Percentiles rank a stretch among this genome's conserved stretches.
phyloP scores from a whole-genome alignment of 2,888 invertebrate genomes.

The Thalpophila matura region DNA sequence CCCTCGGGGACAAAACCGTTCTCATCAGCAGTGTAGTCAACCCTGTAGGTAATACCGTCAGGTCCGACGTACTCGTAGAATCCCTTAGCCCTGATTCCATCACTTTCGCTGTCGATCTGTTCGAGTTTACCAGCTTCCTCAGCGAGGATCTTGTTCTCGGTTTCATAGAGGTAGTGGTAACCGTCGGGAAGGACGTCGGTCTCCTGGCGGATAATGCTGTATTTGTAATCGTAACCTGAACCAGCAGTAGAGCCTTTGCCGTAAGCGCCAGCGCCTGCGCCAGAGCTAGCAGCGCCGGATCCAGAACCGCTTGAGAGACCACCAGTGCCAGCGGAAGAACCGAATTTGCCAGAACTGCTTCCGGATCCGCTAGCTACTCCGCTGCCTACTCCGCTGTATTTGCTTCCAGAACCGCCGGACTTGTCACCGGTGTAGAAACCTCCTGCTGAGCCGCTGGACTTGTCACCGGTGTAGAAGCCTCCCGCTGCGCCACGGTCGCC shows the following conservation, averaged over 20 bases:
- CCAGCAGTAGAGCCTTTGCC: constrained; percentile 36
- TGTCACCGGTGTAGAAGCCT: constrained; percentile 66
- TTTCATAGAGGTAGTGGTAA: constrained; percentile 87
- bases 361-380: constrained; percentile 14
- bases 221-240: constrained; percentile 79
- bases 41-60: constrained; percentile 86
- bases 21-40: constrained; percentile 87
- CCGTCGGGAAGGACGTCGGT: constrained; percentile 78
- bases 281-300: constrained; percentile 50
- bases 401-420: constrained; percentile 40
- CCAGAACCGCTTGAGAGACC: constrained; percentile 5
- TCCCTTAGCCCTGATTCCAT: constrained; percentile 80
- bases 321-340: background rate
- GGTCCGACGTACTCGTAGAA: constrained; percentile 85
- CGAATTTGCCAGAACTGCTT: background rate
- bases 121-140: constrained; percentile 85
- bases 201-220: constrained; percentile 85
- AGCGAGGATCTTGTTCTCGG: constrained; percentile 87
- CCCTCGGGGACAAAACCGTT: constrained; percentile 83
- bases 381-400: constrained; percentile 1
- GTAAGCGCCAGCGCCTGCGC: constrained; percentile 39
- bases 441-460: constrained; percentile 65
- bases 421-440: constrained; percentile 66
- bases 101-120: constrained; percentile 74
- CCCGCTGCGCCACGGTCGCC: constrained; percentile 72